phyloP scores from a whole-genome alignment of 2,113 vertebrate species.

The Setophaga coronata region DNA sequence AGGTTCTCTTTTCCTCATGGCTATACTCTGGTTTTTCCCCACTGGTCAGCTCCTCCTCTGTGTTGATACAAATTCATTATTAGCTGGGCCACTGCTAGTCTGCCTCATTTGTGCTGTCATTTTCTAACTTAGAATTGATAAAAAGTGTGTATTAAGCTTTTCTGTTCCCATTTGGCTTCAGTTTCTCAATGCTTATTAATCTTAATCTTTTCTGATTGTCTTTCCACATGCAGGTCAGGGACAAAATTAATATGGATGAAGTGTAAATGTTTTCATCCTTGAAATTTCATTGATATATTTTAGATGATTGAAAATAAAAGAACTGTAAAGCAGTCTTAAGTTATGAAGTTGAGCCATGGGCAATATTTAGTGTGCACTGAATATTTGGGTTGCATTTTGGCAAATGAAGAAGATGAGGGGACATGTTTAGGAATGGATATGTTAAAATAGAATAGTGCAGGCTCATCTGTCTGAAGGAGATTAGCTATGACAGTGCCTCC shows the following conservation, averaged over 20 bases:
- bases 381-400: background rate
- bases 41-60: background rate
- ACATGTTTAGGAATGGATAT: background rate
- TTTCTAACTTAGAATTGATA: background rate
- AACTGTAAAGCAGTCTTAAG: background rate
- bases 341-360: background rate
- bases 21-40: background rate
- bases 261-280: background rate
- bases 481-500: background rate
- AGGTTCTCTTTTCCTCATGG: background rate
- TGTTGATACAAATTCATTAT: background rate
- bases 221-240: background rate
- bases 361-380: background rate
- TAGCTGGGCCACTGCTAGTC: background rate
- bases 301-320: background rate
- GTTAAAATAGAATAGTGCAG: background rate
- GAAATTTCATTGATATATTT: background rate
- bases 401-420: background rate
- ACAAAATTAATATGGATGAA: constrained; percentile 7
- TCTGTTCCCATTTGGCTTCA: constrained; percentile 4
- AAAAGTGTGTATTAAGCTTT: background rate
- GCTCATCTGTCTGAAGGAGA: background rate
- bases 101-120: background rate
- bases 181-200: constrained; percentile 25
- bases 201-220: background rate